Percentiles rank a stretch among this genome's conserved stretches.
phyloP scores from a whole-genome alignment of 2,113 vertebrate species.

The Carollia perspicillata region DNA sequence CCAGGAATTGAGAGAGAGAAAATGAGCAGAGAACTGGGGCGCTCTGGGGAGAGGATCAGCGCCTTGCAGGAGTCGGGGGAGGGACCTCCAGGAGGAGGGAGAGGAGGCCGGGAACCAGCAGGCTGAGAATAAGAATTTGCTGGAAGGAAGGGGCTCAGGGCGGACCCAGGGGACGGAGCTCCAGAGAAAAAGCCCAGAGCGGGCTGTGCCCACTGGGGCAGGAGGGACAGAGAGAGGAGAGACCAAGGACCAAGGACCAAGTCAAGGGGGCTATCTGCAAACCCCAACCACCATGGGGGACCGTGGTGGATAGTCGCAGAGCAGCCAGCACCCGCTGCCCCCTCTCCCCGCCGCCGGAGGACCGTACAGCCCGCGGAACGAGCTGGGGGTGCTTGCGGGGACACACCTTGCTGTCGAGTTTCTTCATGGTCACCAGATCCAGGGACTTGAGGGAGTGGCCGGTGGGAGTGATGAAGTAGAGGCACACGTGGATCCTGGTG shows the following conservation, averaged over 20 bases:
- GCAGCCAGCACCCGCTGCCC: neutral
- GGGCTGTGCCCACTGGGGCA: neutral
- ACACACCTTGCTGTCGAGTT: constrained; percentile 95
- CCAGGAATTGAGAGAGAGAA: neutral
- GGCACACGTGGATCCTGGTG: constrained; percentile 96
- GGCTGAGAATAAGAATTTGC: neutral
- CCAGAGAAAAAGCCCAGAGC: neutral
- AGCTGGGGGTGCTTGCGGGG: rapidly evolving
- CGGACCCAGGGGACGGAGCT: neutral
- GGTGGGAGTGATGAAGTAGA: constrained; percentile 98
- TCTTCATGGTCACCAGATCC: constrained; percentile 98
- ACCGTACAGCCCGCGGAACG: rapidly evolving
- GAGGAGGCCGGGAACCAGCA: neutral
- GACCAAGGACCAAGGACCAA: neutral
- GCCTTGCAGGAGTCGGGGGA: rapidly evolving
- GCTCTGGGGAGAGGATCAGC: too few species aligned
- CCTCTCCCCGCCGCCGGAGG: neutral
- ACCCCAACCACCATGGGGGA: rapidly evolving
- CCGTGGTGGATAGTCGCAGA: neutral
- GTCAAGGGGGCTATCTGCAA: rapidly evolving
- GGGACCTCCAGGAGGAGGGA: neutral
- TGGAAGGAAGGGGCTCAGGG: neutral
- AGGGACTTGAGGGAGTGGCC: constrained; percentile 97
- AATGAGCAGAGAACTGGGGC: neutral
- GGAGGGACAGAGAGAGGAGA: rapidly evolving